Evolutionary conservation across 2,797 vertebrate species (phyloP), one percentile per base, ranked within the genome.

Genomic region (Phrynocephalus guinanensis): DNA sequence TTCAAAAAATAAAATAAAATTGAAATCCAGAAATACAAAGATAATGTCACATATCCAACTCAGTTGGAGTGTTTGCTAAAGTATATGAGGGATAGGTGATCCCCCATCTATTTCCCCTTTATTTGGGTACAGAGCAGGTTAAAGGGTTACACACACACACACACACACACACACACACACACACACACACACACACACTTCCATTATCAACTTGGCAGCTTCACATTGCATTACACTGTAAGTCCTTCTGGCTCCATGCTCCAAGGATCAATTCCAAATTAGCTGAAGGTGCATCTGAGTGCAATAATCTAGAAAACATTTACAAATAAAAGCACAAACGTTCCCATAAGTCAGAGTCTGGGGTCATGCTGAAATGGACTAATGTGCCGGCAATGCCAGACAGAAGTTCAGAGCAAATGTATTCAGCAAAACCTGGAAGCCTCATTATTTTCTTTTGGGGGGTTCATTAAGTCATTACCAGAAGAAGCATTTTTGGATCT

Each of bases 391-490:
- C 90, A 79, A 68, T 93, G 87, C 56, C 86, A 89, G 90, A 63
- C 30, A 91, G 80, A 93, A 93, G 92, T 63, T 76, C 87, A 72
- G 33, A 87, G 93, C 88, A 93, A 91, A 71, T 92, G 91, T 93
- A 92, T 87, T 92, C 93, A 93, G 93, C 91, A 93, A 93, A 86
- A 70, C 0, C 3, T 60, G 48, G 86, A 22, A 82, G 81, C 50
- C 50, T 26, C 3, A 16, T 1, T 5, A 2, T 87, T 94, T 94
- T 87, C 52, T 94, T 93, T 92, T 93, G 63, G 83, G 79, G 90
- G 92, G 87, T 83, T 91, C 92, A 95, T 93, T 94, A 92, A 90
- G 63, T 94, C 94, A 91, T 94, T 93, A 73, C 91, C n/a, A 77
- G 88, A 81, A 71, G 89, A 89, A 79, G 86, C 90, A 75, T 90